phyloP scores from a whole-genome alignment of 2,888 invertebrate species.

The Leptopilina myrica region DNA sequence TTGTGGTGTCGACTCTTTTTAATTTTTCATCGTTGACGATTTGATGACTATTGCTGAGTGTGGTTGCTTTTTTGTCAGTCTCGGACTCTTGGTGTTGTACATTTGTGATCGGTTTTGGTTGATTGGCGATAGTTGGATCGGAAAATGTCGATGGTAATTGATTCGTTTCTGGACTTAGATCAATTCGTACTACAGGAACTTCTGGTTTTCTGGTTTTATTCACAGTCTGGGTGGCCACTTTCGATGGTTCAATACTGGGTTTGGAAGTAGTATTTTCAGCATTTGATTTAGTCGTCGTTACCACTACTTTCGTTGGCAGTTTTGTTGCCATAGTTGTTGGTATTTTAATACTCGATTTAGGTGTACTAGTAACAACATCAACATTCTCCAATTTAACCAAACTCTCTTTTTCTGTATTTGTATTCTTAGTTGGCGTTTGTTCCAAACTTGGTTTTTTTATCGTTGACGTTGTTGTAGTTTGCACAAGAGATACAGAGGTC shows the following conservation, averaged over 20 bases:
- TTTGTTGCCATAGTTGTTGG: neutral
- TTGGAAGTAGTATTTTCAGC: slow-evolving; percentile 6
- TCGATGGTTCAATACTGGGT: slow-evolving; percentile 30
- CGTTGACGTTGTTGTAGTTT: neutral
- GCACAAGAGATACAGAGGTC: neutral
- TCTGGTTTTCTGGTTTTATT: slow-evolving; percentile 56
- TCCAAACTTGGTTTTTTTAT: slow-evolving; percentile 11
- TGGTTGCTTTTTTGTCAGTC: neutral
- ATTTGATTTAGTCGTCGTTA: slow-evolving; percentile 15
- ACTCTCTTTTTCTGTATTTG: slow-evolving; percentile 24
- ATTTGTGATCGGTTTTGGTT: neutral
- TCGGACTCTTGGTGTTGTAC: neutral
- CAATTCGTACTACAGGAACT: slow-evolving; percentile 54
- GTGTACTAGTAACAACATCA: slow-evolving; percentile 32
- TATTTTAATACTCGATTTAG: slow-evolving; percentile 23
- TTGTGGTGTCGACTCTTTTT: neutral
- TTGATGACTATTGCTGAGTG: neutral
- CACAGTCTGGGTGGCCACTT: neutral
- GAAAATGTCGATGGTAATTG: neutral
- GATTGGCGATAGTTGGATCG: slow-evolving; percentile 42
- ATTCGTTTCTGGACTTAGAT: slow-evolving; percentile 54
- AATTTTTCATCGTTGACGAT: neutral
- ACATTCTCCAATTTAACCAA: slow-evolving; percentile 28
- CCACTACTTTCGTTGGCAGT: slow-evolving; percentile 10
- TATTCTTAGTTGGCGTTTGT: neutral